Evolutionary conservation across 2,113 vertebrate species (phyloP), one percentile per base, ranked within the genome.

Genomic region (Ploceus nigricollis): DNA sequence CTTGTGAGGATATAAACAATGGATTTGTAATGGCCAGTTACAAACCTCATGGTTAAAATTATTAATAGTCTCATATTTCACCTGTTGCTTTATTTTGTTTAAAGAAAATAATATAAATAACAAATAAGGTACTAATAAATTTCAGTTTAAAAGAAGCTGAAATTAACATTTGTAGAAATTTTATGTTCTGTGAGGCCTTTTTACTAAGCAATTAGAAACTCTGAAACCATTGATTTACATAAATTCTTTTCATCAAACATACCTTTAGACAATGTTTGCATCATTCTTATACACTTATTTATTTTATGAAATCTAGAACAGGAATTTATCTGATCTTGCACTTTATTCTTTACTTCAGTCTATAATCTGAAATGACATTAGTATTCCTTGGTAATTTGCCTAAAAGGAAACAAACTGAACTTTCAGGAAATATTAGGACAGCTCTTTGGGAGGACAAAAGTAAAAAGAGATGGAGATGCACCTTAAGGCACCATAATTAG

Each of bases 381-480:
- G 9, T 60, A 40, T 71, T 80, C 50, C 75, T 77, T 45, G 25
- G 28, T 77, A 89, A 60, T 76, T 48, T 96, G 45, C 68, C 65
- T 66, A 42, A 85, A 96, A 93, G 56, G 50, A 92, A 94, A 66
- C 20, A 82, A 94, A 86, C 30, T 22, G 47, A 91, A 90, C 50
- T 83, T 85, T 65, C 57, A 86, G 50, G 63, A 94, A 90, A 56
- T 50, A 17, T 39, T 64, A 69, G 27, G 53, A 63, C 51, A 65
- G 27, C 78, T 78, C 54, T 82, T 87, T 60, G 21, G 25, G 60
- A 82, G 11, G 21, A 30, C 30, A 51, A 78, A 81, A 86, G 40
- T 71, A 82, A 83, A 75, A 94, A 63, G n/a, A 91, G 77, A 48
- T 89, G 56, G 65, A 88, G 15, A 33, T 30, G 28, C 48, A 87